These are phyloP conservation scores for Amazona finschi DNA, from an alignment of 2,797 vertebrate genomes.

Conservation along the genomic window DNA sequence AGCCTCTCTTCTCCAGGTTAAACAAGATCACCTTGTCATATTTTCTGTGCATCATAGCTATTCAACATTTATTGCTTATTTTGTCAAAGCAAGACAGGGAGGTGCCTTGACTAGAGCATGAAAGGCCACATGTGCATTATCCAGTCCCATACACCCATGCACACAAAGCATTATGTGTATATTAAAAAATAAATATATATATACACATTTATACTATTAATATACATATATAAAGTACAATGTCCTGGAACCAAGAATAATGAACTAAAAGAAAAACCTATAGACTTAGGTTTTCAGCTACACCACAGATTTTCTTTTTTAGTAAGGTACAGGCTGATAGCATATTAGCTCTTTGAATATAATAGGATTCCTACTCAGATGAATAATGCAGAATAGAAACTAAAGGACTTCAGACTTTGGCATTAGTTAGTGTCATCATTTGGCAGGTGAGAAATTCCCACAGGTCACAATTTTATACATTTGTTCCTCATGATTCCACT, in stretches of 20 bases:
- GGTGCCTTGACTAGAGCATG: background rate
- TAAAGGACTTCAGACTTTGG: slow-evolving; percentile 6
- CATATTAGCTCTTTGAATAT: background rate
- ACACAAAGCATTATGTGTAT: background rate
- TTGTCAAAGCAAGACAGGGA: background rate
- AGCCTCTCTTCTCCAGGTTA: background rate
- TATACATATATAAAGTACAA: background rate
- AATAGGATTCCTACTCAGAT: background rate
- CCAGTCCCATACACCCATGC: background rate
- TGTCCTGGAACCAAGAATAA: background rate
- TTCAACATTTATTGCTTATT: background rate
- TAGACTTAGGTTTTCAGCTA: background rate
- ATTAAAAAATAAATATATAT: background rate
- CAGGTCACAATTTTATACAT: background rate
- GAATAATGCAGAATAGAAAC: slow-evolving; percentile 19
- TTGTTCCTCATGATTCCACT: slow-evolving; percentile 39
- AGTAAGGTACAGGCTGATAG: background rate
- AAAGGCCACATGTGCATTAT: background rate
- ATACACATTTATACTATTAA: background rate
- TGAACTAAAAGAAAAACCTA: background rate
- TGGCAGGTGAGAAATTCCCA: slow-evolving; percentile 11
- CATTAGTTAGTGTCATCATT: background rate
- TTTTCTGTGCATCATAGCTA: background rate
- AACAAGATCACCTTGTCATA: background rate
- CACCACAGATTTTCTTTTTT: background rate